Evolutionary conservation across 2,113 vertebrate genomes (phyloP).

Genomic region (Petrocephalus microphthalmus): DNA sequence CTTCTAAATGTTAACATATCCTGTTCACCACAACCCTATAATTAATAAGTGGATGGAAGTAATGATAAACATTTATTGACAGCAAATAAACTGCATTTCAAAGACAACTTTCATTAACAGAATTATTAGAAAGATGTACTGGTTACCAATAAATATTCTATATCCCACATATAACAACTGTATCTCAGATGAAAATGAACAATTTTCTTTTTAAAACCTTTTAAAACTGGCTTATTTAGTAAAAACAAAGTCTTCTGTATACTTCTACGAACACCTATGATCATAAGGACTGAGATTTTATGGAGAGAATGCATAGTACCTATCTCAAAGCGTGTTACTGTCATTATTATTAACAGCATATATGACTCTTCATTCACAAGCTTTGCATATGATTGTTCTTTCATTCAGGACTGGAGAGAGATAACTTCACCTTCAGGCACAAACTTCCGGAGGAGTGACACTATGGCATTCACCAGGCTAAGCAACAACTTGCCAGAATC

Average conservation of each 20-base stretch:
- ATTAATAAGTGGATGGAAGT: not conserved
- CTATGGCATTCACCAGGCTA: not conserved
- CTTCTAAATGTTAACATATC: not conserved
- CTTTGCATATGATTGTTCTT: not conserved
- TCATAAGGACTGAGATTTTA: not conserved
- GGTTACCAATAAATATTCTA: not conserved
- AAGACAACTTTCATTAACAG: not conserved
- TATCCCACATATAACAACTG: not conserved
- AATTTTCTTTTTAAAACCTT: not conserved
- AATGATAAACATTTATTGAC: not conserved
- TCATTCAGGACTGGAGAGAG: not conserved
- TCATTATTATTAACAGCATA: not conserved
- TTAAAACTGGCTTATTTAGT: not conserved
- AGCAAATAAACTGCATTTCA: not conserved
- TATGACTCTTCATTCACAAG: not conserved
- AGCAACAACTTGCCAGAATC: not conserved
- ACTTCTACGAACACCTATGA: not conserved
- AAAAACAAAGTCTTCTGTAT: not conserved
- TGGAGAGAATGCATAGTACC: not conserved
- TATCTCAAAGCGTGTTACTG: not conserved
- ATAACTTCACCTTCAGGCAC: not conserved
- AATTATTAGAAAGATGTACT: not conserved
- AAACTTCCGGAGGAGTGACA: not conserved
- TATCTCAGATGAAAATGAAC: not conserved
- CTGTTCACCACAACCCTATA: not conserved